Evolutionary conservation across 2,113 vertebrate genomes (phyloP).

Genomic region (Loxodonta africana): DNA sequence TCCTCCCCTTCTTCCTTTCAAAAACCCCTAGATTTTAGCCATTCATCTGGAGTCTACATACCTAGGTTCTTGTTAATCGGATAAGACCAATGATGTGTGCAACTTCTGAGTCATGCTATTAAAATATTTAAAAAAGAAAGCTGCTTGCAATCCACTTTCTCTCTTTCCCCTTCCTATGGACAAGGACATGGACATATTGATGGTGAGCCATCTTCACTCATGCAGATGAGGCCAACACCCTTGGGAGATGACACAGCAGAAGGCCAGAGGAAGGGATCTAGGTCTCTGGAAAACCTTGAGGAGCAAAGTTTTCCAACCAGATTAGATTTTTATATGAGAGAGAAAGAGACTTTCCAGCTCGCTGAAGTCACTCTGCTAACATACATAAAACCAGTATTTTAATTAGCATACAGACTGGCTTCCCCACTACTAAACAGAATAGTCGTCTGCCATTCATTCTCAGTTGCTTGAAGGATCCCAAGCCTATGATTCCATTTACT

Average conservation of each 20-base stretch:
- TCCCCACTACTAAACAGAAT: not conserved
- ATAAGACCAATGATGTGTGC: not conserved
- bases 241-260: not conserved
- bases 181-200: not conserved
- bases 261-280: not conserved
- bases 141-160: not conserved
- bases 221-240: not conserved
- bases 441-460: not conserved
- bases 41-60: not conserved
- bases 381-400: not conserved
- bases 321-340: not conserved
- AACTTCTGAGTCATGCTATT: not conserved
- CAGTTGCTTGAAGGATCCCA: not conserved
- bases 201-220: not conserved
- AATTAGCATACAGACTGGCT: not conserved
- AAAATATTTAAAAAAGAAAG: not conserved
- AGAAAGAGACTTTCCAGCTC: not conserved
- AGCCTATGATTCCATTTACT: not conserved
- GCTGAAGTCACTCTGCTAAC: not conserved
- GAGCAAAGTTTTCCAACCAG: not conserved
- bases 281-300: not conserved
- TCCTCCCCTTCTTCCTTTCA: not conserved
- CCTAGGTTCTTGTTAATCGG: not conserved
- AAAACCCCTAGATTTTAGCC: not conserved
- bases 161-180: not conserved